phyloP scores from a whole-genome alignment of 2,888 invertebrate species.

The Junonia oenone region DNA sequence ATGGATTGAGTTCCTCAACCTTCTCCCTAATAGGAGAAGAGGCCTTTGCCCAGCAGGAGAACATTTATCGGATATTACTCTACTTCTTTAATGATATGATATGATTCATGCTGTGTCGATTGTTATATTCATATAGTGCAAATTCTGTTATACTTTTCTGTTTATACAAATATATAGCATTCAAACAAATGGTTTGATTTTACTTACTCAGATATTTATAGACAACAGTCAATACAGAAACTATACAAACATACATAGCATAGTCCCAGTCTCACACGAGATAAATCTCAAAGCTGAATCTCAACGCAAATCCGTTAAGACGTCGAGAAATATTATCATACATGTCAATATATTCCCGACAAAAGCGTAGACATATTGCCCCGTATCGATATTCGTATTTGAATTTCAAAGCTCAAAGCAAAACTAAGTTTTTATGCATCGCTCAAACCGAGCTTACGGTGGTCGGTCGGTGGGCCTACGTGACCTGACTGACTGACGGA shows the following conservation, averaged over 20 bases:
- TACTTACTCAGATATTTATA: too few relatives aligned
- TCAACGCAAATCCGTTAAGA: constrained; percentile 18
- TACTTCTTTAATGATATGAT: too few relatives aligned
- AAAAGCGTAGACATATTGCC: constrained; percentile 48
- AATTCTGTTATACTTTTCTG: too few relatives aligned
- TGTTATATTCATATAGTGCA: too few relatives aligned
- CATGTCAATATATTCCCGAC: constrained; percentile 29
- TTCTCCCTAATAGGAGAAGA: too few relatives aligned
- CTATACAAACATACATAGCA: background rate
- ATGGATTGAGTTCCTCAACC: too few relatives aligned
- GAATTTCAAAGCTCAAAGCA: constrained; percentile 74
- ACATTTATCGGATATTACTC: too few relatives aligned
- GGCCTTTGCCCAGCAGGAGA: too few relatives aligned
- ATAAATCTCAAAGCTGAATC: background rate
- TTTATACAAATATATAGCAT: too few relatives aligned
- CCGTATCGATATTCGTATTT: constrained; percentile 62
- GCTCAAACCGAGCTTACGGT: constrained; percentile 73
- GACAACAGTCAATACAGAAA: too few relatives aligned
- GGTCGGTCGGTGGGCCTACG: constrained; percentile 61
- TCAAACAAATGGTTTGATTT: too few relatives aligned
- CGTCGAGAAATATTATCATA: constrained; percentile 20
- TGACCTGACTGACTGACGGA: constrained; percentile 61
- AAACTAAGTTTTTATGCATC: constrained; percentile 75
- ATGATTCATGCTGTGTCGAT: too few relatives aligned
- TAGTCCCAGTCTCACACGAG: background rate